A percentile compares a stretch with the other conserved stretches of the same genome.
phyloP scores from a whole-genome alignment of 2,888 invertebrate species.

The Phyllotreta striolata region DNA sequence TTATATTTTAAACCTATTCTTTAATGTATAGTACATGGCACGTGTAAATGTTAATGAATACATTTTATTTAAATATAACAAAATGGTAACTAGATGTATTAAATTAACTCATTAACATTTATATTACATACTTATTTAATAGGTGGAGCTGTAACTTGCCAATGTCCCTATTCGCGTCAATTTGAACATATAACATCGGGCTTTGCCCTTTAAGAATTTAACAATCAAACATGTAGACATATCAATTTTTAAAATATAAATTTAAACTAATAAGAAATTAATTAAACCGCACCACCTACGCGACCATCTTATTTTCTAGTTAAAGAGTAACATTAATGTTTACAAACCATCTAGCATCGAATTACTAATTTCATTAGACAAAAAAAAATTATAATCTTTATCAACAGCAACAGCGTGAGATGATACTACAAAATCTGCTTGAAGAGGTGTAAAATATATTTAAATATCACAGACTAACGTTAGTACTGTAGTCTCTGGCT shows the following conservation, averaged over 20 bases:
- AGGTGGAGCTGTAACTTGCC: constrained; percentile 30
- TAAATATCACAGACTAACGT: constrained; percentile 54
- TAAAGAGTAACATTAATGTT: constrained; percentile 14
- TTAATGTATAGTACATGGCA: constrained; percentile 41
- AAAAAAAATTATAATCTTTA: constrained; percentile 32
- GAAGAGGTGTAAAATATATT: constrained; percentile 49
- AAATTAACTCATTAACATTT: constrained; percentile 39
- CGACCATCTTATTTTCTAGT: constrained; percentile 11
- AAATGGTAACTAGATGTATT: constrained; percentile 42
- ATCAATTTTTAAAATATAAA: constrained; percentile 19
- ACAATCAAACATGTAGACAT: constrained; percentile 11
- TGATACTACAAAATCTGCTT: constrained; percentile 39
- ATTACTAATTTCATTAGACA: constrained; percentile 27
- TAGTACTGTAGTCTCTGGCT: constrained; percentile 38
- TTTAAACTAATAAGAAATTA: constrained; percentile 6
- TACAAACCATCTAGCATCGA: constrained; percentile 33
- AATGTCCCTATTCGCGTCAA: constrained; percentile 14
- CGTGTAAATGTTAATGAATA: constrained; percentile 41
- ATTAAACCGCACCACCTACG: constrained; percentile 15
- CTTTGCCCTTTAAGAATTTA: constrained; percentile 24
- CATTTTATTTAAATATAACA: constrained; percentile 37
- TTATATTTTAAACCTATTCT: constrained; percentile 38
- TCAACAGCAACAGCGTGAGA: constrained; percentile 35
- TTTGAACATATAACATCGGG: constrained; percentile 22
- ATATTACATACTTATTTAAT: constrained; percentile 31